Evolutionary conservation across 2,113 vertebrate genomes (phyloP).

Genomic region (Meleagris gallopavo): DNA sequence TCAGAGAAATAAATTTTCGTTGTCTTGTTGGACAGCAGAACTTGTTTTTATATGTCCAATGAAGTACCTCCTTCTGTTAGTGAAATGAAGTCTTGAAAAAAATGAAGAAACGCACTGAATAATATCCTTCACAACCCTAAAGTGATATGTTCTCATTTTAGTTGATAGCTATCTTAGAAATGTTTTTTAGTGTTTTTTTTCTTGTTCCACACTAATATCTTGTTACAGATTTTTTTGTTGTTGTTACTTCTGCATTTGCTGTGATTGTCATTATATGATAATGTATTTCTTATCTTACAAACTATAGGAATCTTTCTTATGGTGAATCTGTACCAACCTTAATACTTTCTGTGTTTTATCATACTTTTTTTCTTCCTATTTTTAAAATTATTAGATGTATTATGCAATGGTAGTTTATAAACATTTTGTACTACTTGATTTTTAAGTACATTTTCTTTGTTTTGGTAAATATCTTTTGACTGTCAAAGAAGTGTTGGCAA

Average conservation of each 20-base stretch:
- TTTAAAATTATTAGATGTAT: background rate
- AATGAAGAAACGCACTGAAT: background rate
- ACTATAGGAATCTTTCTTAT: background rate
- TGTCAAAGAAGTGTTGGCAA: background rate
- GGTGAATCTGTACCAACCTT: background rate
- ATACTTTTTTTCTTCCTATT: background rate
- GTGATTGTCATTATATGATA: background rate
- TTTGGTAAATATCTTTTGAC: background rate
- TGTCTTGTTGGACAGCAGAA: background rate
- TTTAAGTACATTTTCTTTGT: background rate
- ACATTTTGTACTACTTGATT: background rate
- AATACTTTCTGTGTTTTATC: background rate
- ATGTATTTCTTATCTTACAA: background rate
- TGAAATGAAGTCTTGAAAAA: background rate
- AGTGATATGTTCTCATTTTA: background rate
- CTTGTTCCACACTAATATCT: background rate
- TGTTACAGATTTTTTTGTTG: too few species aligned
- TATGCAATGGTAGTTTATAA: background rate
- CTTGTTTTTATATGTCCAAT: background rate
- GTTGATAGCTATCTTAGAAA: background rate
- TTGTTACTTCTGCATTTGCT: background rate
- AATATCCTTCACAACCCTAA: background rate
- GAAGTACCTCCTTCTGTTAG: background rate
- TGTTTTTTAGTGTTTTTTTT: background rate
- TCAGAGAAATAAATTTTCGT: background rate